phyloP scores from a whole-genome alignment of 1,140 invertebrate genomes.

The Colletes gigas region DNA sequence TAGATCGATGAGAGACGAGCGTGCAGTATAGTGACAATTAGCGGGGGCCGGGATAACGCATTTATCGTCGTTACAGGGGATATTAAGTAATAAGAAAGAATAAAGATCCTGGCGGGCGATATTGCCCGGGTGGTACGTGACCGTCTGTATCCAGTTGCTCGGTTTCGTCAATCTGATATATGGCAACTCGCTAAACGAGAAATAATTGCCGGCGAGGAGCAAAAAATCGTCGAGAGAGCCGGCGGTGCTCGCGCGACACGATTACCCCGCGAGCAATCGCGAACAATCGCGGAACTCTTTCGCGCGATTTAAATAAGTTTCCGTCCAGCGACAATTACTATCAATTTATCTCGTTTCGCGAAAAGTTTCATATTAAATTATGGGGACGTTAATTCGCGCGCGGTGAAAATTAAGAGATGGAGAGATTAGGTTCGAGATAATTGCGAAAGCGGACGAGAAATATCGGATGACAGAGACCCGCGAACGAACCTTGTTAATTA shows the following conservation, averaged over 20 bases:
- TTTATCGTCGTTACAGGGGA: constrained; percentile 61
- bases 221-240: constrained; percentile 22
- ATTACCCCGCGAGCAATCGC: no score
- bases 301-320: no score
- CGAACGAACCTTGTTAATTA: not conserved
- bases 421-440: no score
- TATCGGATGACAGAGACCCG: no score
- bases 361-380: no score
- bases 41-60: constrained; percentile 36
- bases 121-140: constrained; percentile 62
- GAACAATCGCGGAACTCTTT: no score
- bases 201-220: constrained; percentile 47
- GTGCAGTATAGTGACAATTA: constrained; percentile 51
- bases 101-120: constrained; percentile 60
- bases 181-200: constrained; percentile 56
- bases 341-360: no score
- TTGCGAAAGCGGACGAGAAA: no score
- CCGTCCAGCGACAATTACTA: no score
- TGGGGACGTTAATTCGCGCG: no score
- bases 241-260: not conserved
- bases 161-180: constrained; percentile 59
- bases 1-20: constrained; percentile 25
- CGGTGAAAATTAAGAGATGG: no score
- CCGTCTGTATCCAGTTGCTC: constrained; percentile 32
- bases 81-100: constrained; percentile 69